A percentile compares a stretch with the other conserved stretches of the same genome.
phyloP scores from a whole-genome alignment of 2,113 vertebrate genomes.

The Toxotes jaculatrix region DNA sequence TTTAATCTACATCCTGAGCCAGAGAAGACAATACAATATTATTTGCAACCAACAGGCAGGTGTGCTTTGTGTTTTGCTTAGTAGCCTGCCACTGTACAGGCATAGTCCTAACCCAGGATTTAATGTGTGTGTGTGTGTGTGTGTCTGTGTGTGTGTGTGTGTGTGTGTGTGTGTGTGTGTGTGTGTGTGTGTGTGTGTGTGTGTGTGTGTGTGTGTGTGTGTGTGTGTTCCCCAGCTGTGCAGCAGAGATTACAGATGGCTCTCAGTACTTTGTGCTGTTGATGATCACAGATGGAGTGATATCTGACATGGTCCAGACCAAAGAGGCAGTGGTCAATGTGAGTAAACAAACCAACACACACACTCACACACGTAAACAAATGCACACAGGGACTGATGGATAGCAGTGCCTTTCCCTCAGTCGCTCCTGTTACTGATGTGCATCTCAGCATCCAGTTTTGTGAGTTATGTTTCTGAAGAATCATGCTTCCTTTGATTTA shows the following conservation, averaged over 20 bases:
- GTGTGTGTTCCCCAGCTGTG: constrained; percentile 81
- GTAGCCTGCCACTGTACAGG: background rate
- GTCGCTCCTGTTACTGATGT: constrained; percentile 1
- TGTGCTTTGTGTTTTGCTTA: constrained; percentile 1
- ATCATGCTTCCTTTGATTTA: constrained; percentile 23
- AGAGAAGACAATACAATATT: background rate
- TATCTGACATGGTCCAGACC: constrained; percentile 98
- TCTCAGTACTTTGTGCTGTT: constrained; percentile 97
- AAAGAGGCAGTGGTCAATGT: constrained; percentile 98
- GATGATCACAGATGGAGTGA: constrained; percentile 98
- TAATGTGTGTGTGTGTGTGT: constrained; percentile 36
- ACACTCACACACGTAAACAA: background rate
- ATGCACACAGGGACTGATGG: constrained; percentile 4
- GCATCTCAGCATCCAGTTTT: background rate
- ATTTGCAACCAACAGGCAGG: constrained; percentile 4
- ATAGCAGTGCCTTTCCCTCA: constrained; percentile 11
- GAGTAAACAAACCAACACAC: constrained; percentile 75
- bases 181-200: constrained; percentile 27
- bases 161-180: too few relatives aligned
- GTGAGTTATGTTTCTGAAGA: background rate
- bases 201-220: constrained; percentile 40
- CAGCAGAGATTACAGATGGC: constrained; percentile 92
- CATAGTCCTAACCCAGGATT: constrained; percentile 9
- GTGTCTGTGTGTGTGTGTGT: too few relatives aligned
- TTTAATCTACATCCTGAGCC: background rate